Base-by-base conservation (phyloP, 2,888 invertebrate genomes). In the Tachina grossa region DNA sequence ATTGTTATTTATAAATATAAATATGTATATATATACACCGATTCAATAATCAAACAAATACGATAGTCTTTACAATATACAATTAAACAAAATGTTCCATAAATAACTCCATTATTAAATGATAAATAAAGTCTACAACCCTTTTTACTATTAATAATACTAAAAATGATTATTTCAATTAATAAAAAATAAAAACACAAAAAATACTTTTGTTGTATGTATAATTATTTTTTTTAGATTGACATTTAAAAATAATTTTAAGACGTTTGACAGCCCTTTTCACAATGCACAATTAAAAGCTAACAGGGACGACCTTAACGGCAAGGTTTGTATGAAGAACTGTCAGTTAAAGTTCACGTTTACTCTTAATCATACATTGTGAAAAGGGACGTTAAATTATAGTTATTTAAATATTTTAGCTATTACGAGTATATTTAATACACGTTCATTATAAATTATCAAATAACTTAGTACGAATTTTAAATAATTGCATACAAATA, bases 81-180 rank as follows among this genome's bases (percentile, higher is more conserved):
- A 75, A n/a, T 41, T 43, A 31, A 49, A 10, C 5, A 41, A 74
- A 16, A 9, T 41, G 22, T 39, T 75, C 51, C 51, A 75, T 63
- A 31, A 22, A 19, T 63, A 31, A 65, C 53, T 16, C 13, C 55
- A 41, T 31, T 16, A 22, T 59, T 47, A 59, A 53, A 68, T 57
- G 31, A 61, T 51, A 69, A 49, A 41, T 79, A 63, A 83, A 85
- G 85, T 83, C 69, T 85, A 83, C 82, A 85, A 85, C 78, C 75
- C 76, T 76, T 83, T 85, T 76, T 45, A 68, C 76, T 80, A 80
- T 76, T 80, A 72, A 83, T 83, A 85, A 71, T 85, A 83, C 75
- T 75, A 75, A 65, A 83, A 51, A 71, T 13, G 31, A 63, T 78
- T 59, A 61, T 57, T 71, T 31, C 39, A 55, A 43, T 1, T 66